These are phyloP conservation scores for Tachuris rubrigastra DNA, from an alignment of 2,113 vertebrate genomes.

Conservation along the genomic window DNA sequence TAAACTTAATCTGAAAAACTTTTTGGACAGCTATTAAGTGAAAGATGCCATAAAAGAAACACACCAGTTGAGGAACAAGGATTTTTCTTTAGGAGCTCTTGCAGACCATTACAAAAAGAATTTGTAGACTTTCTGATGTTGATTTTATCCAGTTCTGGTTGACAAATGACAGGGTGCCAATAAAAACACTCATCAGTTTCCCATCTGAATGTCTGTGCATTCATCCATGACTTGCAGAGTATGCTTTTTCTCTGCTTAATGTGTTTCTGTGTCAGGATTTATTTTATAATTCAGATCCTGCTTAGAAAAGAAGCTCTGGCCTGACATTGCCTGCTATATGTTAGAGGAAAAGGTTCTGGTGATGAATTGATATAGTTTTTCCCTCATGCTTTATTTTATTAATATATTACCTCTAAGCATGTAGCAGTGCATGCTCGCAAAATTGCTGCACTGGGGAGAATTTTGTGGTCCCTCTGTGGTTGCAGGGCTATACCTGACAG, in stretches of 20 bases:
- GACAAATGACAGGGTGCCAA: background rate
- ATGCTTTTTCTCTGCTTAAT: background rate
- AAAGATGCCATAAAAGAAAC: background rate
- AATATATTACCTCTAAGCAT: background rate
- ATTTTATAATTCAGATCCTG: background rate
- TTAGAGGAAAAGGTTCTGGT: background rate
- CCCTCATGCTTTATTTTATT: background rate
- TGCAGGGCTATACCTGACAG: background rate
- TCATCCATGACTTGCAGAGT: background rate
- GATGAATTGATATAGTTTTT: background rate
- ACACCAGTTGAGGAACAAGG: background rate
- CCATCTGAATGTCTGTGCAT: background rate
- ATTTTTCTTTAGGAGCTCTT: background rate
- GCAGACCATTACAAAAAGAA: background rate
- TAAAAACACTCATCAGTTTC: slow-evolving; percentile 15
- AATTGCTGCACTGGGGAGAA: background rate
- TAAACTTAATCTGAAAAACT: background rate
- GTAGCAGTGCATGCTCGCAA: background rate
- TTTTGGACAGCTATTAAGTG: background rate
- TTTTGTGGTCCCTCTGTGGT: background rate
- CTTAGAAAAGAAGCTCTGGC: background rate
- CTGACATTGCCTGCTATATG: background rate
- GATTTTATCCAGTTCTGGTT: background rate
- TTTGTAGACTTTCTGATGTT: background rate
- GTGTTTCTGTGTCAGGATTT: background rate